phyloP scores from a whole-genome alignment of 2,888 invertebrate genomes.

The Cheilosia vernalis region DNA sequence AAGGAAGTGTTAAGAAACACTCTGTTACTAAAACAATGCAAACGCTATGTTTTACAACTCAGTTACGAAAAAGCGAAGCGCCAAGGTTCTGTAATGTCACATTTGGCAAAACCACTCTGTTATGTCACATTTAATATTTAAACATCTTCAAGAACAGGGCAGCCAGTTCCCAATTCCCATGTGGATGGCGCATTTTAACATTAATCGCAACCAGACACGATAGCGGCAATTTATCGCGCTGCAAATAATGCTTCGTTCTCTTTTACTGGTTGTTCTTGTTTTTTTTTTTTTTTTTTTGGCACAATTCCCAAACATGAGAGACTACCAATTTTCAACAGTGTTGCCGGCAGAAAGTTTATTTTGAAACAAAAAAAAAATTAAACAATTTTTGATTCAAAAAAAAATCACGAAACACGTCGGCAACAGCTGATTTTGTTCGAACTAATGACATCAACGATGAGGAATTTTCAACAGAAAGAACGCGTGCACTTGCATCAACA shows the following conservation, averaged over 20 bases:
- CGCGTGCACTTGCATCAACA: conserved; percentile 31
- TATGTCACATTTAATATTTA: too few relatives aligned
- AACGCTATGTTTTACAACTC: too few relatives aligned
- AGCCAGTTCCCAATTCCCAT: background rate
- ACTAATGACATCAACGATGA: conserved; percentile 31
- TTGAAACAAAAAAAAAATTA: conserved; percentile 3
- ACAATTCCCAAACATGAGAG: conserved; percentile 7
- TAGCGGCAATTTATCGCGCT: conserved; percentile 35
- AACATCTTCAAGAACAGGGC: background rate
- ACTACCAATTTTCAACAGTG: conserved; percentile 4
- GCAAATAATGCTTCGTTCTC: conserved; percentile 8
- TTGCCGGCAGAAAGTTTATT: conserved; percentile 33
- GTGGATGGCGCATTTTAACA: background rate
- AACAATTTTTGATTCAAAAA: conserved; percentile 23
- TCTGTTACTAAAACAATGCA: too few relatives aligned
- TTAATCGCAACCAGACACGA: conserved; percentile 43
- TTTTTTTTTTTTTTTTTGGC: conserved; percentile 20
- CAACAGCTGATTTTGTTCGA: conserved; percentile 55
- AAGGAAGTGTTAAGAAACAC: too few relatives aligned
- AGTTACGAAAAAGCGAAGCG: too few relatives aligned
- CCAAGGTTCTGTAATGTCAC: too few relatives aligned
- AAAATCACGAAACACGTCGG: conserved; percentile 50
- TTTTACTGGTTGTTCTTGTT: background rate
- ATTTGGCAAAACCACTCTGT: background rate
- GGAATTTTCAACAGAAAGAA: background rate